Conservation (phyloP, 2,797 vertebrate genomes). For the Acanthornis magna region DNA sequence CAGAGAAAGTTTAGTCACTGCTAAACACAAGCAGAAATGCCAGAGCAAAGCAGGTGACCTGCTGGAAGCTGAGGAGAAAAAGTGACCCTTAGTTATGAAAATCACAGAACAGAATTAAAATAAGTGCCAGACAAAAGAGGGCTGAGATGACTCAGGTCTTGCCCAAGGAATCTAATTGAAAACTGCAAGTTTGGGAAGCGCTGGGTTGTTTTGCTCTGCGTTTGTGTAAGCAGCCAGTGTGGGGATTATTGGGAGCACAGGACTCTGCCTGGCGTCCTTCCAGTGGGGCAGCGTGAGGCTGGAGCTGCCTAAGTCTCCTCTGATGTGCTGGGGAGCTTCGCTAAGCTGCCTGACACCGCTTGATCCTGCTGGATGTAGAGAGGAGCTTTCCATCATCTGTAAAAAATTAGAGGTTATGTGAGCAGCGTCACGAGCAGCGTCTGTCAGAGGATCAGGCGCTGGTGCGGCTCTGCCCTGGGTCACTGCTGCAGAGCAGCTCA, state of each 20-base stretch:
- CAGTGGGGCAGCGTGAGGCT: not conserved
- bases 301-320: not conserved
- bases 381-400: constrained; percentile 32
- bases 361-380: not conserved
- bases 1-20: not conserved
- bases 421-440: not conserved
- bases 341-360: not conserved
- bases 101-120: not conserved
- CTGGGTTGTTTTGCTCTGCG: not conserved
- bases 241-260: not conserved
- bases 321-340: not conserved
- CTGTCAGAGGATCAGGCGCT: not conserved
- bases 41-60: not conserved
- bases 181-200: not conserved
- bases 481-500: not conserved
- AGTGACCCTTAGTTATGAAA: not conserved
- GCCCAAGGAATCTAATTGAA: constrained; percentile 11
- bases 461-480: accelerated
- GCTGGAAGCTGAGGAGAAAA: not conserved
- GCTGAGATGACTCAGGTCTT: not conserved
- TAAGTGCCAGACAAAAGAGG: not conserved
- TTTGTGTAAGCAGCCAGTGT: not conserved
- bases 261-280: not conserved
- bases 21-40: not conserved
- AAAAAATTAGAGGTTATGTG: not conserved